phyloP scores from a whole-genome alignment of 2,888 invertebrate species.

The Mythimna loreyi region DNA sequence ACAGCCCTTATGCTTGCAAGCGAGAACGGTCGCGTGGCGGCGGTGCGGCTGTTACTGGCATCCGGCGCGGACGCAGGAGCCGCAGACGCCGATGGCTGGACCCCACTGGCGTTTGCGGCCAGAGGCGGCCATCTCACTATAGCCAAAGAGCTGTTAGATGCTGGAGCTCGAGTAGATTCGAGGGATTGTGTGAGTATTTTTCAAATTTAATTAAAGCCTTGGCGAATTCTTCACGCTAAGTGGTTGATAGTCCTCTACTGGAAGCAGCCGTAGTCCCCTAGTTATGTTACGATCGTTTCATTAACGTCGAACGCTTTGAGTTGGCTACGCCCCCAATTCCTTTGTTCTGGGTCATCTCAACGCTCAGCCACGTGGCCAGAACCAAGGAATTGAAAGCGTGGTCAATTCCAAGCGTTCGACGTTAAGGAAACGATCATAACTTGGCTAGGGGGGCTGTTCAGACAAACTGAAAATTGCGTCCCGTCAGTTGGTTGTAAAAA shows the following conservation, averaged over 20 bases:
- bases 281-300: no score
- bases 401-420: no score
- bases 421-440: no score
- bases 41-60: conserved; percentile 96
- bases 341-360: no score
- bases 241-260: not conserved
- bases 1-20: conserved; percentile 98
- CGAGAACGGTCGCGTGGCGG: conserved; percentile 95
- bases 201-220: not conserved
- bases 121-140: conserved; percentile 96
- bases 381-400: no score
- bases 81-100: conserved; percentile 98
- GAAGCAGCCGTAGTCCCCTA: no score
- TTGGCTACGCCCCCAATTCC: no score
- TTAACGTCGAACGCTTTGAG: no score
- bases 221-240: not conserved
- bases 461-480: not conserved
- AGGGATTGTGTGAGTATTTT: conserved; percentile 94
- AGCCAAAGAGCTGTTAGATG: conserved; percentile 95
- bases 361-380: no score
- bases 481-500: not conserved
- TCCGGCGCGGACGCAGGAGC: conserved; percentile 98
- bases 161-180: conserved; percentile 96
- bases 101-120: conserved; percentile 96
- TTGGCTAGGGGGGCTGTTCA: no score